Conservation (phyloP, 1,140 invertebrate species). For the Zophobas morio region DNA sequence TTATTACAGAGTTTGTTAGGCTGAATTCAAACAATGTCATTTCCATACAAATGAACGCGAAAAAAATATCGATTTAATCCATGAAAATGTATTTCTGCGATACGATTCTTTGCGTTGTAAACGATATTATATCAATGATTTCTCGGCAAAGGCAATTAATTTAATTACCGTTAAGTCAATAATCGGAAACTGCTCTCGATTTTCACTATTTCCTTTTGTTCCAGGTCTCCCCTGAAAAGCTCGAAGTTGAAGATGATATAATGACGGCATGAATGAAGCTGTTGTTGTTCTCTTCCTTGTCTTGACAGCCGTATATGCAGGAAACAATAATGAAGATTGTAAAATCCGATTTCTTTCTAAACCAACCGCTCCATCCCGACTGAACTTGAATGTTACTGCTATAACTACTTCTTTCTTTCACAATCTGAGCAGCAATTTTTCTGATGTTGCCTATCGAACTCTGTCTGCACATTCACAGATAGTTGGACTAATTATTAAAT, state of each 20-base stretch:
- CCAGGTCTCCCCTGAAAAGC: constrained; percentile 46
- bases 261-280: constrained; percentile 62
- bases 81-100: constrained; percentile 4
- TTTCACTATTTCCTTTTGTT: constrained; percentile 18
- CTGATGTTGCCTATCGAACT: constrained; percentile 45
- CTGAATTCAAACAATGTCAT: constrained; percentile 11
- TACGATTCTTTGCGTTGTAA: constrained; percentile 3
- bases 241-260: constrained; percentile 38
- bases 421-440: constrained; percentile 48
- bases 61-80: constrained; percentile 20
- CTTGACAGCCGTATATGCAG: constrained; percentile 41
- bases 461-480: constrained; percentile 46
- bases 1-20: constrained; percentile 5
- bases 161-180: constrained; percentile 22
- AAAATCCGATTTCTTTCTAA: constrained; percentile 56
- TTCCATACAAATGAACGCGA: constrained; percentile 11
- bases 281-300: constrained; percentile 56
- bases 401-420: constrained; percentile 7
- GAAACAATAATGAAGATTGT: constrained; percentile 54
- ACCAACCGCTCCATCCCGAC: constrained; percentile 57
- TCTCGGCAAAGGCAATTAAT: constrained; percentile 11
- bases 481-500: constrained; percentile 52
- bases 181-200: constrained; percentile 1
- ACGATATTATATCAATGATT: constrained; percentile 16
- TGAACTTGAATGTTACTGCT: constrained; percentile 51